Conservation (phyloP, 1,140 invertebrate species). For the Macrobrachium nipponense region DNA sequence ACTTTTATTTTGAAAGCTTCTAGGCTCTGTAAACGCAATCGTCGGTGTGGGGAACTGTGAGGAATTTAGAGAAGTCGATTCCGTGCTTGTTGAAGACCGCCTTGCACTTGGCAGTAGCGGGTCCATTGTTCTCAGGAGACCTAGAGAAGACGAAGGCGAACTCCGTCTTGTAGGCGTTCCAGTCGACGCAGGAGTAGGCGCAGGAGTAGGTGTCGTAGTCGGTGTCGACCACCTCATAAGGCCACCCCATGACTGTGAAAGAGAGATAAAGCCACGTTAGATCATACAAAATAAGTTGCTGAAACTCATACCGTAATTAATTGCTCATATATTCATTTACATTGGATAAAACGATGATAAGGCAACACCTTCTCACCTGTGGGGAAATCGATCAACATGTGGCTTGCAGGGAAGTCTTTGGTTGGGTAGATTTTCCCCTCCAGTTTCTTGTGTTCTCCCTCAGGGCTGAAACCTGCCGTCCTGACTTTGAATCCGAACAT, state of each 20-base stretch:
- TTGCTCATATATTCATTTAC: too few species aligned
- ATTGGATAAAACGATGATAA: too few species aligned
- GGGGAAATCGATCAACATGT: too few species aligned
- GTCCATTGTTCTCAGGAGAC: neutral
- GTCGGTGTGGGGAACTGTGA: neutral
- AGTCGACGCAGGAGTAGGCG: slow-evolving; percentile 6
- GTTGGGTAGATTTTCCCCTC: too few species aligned
- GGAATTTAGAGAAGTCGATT: neutral
- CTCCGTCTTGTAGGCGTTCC: neutral
- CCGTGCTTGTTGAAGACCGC: neutral
- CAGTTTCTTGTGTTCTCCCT: too few species aligned
- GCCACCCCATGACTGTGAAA: neutral
- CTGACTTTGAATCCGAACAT: neutral
- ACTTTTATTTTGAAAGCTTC: neutral
- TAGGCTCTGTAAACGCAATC: slow-evolving; percentile 10
- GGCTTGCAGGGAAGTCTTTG: too few species aligned
- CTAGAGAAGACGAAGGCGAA: slow-evolving; percentile 14
- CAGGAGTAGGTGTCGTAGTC: slow-evolving; percentile 9
- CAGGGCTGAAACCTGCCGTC: neutral
- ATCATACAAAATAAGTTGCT: too few species aligned
- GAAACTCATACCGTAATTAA: neutral
- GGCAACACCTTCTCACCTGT: too few species aligned
- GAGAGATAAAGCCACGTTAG: neutral
- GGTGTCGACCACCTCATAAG: neutral
- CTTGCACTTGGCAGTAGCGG: neutral